phyloP scores from a whole-genome alignment of 2,797 vertebrate genomes.

The Masticophis lateralis region DNA sequence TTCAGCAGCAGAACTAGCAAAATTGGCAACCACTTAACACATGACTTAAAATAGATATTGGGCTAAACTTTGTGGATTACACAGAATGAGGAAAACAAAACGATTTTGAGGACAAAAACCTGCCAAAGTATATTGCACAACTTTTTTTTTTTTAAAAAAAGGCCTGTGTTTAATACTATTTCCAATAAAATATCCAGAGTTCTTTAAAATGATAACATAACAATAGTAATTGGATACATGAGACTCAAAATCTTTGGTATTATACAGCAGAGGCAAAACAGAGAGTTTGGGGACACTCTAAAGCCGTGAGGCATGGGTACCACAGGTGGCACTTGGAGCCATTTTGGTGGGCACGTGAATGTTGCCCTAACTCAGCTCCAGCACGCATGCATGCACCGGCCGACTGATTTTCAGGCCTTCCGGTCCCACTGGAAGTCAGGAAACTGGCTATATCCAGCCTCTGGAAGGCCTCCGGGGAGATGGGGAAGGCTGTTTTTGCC shows the following conservation, averaged over 20 bases:
- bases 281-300: neutral
- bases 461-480: too few relatives aligned
- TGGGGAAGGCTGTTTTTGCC: too few relatives aligned
- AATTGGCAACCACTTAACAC: neutral
- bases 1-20: neutral
- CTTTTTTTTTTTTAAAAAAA: neutral
- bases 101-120: neutral
- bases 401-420: too few relatives aligned
- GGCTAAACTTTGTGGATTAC: neutral
- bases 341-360: too few relatives aligned
- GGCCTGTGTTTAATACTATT: neutral
- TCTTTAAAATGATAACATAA: neutral
- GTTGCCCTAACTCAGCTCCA: too few relatives aligned
- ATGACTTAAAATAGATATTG: neutral
- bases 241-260: neutral
- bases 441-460: too few relatives aligned
- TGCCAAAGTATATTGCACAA: neutral
- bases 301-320: neutral
- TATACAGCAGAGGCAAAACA: neutral
- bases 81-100: neutral
- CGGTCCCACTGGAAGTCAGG: too few relatives aligned
- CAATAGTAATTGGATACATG: neutral
- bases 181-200: neutral
- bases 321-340: too few relatives aligned
- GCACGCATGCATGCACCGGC: too few relatives aligned